Percentiles rank a stretch among this genome's conserved stretches.
Evolutionary conservation across 2,888 invertebrate genomes (phyloP).

Genomic region (Celastrina argiolus): DNA sequence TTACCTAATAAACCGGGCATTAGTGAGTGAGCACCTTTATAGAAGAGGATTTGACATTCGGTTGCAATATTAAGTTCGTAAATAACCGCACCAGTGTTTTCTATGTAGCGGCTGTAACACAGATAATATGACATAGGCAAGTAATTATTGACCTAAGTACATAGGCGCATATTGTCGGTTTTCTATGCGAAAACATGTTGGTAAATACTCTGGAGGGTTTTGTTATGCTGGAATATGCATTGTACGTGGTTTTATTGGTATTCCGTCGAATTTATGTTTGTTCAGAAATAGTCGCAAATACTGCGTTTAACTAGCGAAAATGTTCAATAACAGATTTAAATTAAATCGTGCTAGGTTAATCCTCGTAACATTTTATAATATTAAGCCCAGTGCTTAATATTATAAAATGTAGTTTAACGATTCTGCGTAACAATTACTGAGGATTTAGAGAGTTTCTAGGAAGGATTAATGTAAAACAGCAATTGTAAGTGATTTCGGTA

Average conservation of each 20-base stretch:
- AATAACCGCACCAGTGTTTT: not conserved
- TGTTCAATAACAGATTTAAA: too few species aligned
- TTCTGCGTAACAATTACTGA: too few species aligned
- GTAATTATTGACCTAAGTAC: not conserved
- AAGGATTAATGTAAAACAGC: too few species aligned
- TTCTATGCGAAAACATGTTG: not conserved
- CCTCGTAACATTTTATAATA: too few species aligned
- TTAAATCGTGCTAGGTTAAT: too few species aligned
- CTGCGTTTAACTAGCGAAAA: not conserved
- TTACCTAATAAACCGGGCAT: not conserved
- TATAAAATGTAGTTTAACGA: too few species aligned
- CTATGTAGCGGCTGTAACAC: not conserved
- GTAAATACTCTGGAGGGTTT: constrained; percentile 1
- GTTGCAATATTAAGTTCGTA: not conserved
- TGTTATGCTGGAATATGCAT: not conserved
- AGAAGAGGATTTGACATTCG: not conserved
- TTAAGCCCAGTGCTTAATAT: too few species aligned
- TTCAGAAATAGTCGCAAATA: constrained; percentile 8
- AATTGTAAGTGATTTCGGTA: too few species aligned
- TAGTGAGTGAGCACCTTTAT: not conserved
- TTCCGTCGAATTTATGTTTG: not conserved
- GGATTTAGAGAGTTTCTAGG: too few species aligned
- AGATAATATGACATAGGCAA: not conserved
- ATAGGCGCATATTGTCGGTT: not conserved
- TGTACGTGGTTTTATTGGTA: constrained; percentile 12